Evolutionary conservation across 2,797 vertebrate species (phyloP).

Genomic region (Ficedula albicollis): DNA sequence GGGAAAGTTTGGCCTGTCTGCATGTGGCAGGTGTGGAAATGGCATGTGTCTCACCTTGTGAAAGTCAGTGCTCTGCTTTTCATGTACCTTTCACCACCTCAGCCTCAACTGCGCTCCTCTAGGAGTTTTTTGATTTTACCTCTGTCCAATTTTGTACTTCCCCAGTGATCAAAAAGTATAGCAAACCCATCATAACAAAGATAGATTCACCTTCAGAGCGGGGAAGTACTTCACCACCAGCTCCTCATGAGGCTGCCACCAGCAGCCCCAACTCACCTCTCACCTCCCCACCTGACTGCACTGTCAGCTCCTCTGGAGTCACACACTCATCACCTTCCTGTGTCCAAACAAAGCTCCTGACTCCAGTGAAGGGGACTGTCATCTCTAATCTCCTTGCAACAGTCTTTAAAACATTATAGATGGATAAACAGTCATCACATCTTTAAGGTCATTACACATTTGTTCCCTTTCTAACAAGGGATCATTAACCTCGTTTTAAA

Average conservation of each 20-base stretch:
- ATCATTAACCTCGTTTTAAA: constrained; percentile 58
- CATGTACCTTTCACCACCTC: not conserved
- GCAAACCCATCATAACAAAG: not conserved
- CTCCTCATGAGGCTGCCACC: not conserved
- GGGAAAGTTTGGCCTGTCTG: not conserved
- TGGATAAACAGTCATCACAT: not conserved
- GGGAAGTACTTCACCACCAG: not conserved
- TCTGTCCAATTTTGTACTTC: not conserved
- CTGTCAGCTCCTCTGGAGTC: not conserved
- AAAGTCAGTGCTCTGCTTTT: not conserved
- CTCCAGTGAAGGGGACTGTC: not conserved
- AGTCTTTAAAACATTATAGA: not conserved
- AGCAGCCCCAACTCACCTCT: not conserved
- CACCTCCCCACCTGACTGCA: not conserved
- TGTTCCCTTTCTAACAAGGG: not conserved
- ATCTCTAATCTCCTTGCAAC: not conserved
- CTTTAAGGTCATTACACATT: not conserved
- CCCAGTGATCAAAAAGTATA: not conserved
- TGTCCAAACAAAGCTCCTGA: not conserved
- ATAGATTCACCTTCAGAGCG: not conserved
- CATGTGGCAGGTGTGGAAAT: not conserved
- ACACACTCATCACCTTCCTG: not conserved
- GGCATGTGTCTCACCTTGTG: not conserved
- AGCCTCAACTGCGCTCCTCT: not conserved
- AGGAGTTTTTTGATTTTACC: constrained; percentile 21